Base-by-base conservation (phyloP, 2,797 vertebrate genomes). In the Cuniculus paca region DNA sequence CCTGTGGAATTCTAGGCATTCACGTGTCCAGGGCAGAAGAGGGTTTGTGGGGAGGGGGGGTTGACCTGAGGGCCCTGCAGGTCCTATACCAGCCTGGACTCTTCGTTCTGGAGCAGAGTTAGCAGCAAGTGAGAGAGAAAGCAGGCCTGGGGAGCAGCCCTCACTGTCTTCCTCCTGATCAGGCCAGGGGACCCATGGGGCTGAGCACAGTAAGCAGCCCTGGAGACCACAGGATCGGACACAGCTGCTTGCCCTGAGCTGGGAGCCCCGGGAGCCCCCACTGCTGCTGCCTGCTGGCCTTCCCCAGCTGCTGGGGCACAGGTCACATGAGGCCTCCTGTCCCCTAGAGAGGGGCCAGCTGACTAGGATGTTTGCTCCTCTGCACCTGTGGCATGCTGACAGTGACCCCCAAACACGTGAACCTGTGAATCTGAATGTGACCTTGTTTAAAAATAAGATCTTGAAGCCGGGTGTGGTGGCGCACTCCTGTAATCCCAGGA, bases 1-100 rank as follows among this genome's bases (percentile, higher is more conserved):
- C 60, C 39, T 20, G 12, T 26, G 90, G 93, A 92, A 97, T 97
- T 56, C 83, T 14, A 80, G 87, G 75, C 91, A 96, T 83, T 14
- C 7, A 72, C 83, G 58, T 91, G 70, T 91, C 19, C 1, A 20
- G 61, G 22, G 24, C 2, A 1, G 20, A 28, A 48, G 48, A 72
- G 26, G 65, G 19, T 36, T 36, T 36, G 10, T 20, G 19, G 17
- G n/a, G 72, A 26, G 39, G 5, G 70, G 70, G 24, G 10, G 6
- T 26, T 31, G 14, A 31, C 42, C 72, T 28, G 2, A 80, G 89
- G 81, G 85, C 50, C 6, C 13, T 0, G 28, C 0, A 1, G 22
- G 80, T 87, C n/a, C 7, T 36, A 6, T 26, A 13, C 16, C 19
- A 4, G 52, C 19, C 36, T 17, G 2, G 36, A 36, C 39, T 63